Evolutionary conservation across 2,113 vertebrate species (phyloP).

Genomic region (Mormoops blainvillei): DNA sequence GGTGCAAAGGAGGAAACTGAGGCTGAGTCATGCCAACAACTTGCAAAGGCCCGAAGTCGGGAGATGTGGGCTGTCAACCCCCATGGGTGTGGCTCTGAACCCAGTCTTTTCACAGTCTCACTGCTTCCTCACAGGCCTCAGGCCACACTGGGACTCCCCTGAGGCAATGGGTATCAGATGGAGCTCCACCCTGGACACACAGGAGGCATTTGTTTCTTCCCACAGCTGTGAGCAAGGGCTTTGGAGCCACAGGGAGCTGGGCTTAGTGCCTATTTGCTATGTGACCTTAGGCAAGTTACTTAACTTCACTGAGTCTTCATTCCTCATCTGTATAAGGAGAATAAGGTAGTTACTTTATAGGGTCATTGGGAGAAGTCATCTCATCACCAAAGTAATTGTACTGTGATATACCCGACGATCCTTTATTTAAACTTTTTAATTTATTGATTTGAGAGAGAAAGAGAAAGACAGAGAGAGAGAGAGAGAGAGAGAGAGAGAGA

Average conservation of each 20-base stretch:
- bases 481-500: no score
- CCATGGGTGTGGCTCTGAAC: neutral
- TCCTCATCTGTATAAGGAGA: neutral
- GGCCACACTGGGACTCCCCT: neutral
- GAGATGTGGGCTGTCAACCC: neutral
- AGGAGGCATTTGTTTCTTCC: neutral
- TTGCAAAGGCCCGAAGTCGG: neutral
- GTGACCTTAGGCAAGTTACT: neutral
- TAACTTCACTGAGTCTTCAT: neutral
- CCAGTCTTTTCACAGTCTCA: neutral
- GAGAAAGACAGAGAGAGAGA: no score
- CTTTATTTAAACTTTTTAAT: no score
- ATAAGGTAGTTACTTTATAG: neutral
- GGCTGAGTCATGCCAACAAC: neutral
- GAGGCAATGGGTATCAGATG: neutral
- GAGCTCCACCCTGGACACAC: neutral
- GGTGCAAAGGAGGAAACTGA: no score
- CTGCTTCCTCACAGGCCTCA: neutral
- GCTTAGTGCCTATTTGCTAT: neutral
- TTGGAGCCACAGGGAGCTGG: neutral
- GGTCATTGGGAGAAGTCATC: neutral
- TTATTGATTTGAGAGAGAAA: no score
- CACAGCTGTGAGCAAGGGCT: neutral
- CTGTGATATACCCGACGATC: neutral
- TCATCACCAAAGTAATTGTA: neutral